Base-by-base conservation (phyloP, 2,888 invertebrate species). In the Tetheella fluctuosa region DNA sequence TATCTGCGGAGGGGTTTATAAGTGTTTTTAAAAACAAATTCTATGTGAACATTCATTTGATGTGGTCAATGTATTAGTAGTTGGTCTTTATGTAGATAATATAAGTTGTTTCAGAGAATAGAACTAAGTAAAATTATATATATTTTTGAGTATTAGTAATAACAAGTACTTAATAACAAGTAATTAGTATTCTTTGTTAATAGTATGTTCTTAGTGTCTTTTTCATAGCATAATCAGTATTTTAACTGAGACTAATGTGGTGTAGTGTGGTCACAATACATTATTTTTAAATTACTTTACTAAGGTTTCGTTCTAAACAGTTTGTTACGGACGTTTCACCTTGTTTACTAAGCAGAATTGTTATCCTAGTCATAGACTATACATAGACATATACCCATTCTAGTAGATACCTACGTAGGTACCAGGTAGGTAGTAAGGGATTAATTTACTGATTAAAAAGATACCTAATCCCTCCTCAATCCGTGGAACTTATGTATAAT, bases 281-380 rank as follows among this genome's bases (percentile, higher is more conserved):
- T 48, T 2, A 48, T 48, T 30, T 71, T 68, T 58, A 63, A 70
- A 70, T 70, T 71, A 71, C 71, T 70, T 73, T 77, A 58, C 69
- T 86, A 87, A 69, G 88, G 87, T 72, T 88, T 88, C 87, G 13
- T 63, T 70, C 77, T 86, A 84, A 85, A 83, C 76, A 81, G 74
- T 82, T 77, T 76, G 77, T 73, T 79, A 78, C 75, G 76, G 73
- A 75, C 69, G 67, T 73, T 69, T 77, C 76, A 77, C 77, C 76
- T 81, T 77, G 76, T 64, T 60, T 17, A 34, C 48, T 48, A 2
- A 48, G 48, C 48, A 48, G 20, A 20, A 48, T 20, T 48, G 20
- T 48, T 48, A 20, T 48, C 20, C 48, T 20, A 48, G 39, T 20
- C 20, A 20, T 8, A 2, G 48, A 15, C 1, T 20, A 37, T 39